phyloP scores from a whole-genome alignment of 1,140 invertebrate species.

The Ericerus pela region DNA sequence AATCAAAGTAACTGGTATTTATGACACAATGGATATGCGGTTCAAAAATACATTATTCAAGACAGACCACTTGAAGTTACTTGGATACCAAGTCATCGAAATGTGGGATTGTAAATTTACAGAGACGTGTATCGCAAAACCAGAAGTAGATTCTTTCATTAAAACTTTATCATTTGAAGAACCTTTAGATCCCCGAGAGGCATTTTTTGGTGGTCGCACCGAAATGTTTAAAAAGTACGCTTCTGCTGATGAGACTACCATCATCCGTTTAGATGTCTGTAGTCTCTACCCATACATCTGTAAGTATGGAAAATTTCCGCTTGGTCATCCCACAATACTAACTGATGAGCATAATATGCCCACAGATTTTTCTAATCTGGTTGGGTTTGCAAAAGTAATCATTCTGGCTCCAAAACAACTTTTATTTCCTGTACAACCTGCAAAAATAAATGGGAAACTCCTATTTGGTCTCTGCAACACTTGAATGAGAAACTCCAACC shows the following conservation, averaged over 20 bases:
- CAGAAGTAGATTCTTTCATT: not conserved
- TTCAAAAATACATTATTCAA: not conserved
- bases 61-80: not conserved
- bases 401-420: conserved; percentile 26
- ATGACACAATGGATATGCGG: not conserved
- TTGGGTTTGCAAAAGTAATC: conserved; percentile 25
- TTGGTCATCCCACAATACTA: conserved; percentile 28
- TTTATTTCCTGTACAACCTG: conserved; percentile 27
- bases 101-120: conserved; percentile 6
- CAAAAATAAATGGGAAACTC: conserved; percentile 23
- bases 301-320: conserved; percentile 23
- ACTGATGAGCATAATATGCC: conserved; percentile 22
- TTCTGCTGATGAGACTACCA: conserved; percentile 20
- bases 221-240: conserved; percentile 14
- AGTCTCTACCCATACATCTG: conserved; percentile 30
- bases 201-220: conserved; percentile 14
- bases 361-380: not conserved
- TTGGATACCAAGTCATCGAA: not conserved
- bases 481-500: conserved; percentile 18
- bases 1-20: not conserved
- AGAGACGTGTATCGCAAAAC: not conserved
- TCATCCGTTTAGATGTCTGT: no score
- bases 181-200: not conserved
- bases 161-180: not conserved
- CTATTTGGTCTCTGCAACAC: conserved; percentile 27